Base-by-base conservation (phyloP, 2,888 invertebrate genomes). In the Cetonia aurata region DNA sequence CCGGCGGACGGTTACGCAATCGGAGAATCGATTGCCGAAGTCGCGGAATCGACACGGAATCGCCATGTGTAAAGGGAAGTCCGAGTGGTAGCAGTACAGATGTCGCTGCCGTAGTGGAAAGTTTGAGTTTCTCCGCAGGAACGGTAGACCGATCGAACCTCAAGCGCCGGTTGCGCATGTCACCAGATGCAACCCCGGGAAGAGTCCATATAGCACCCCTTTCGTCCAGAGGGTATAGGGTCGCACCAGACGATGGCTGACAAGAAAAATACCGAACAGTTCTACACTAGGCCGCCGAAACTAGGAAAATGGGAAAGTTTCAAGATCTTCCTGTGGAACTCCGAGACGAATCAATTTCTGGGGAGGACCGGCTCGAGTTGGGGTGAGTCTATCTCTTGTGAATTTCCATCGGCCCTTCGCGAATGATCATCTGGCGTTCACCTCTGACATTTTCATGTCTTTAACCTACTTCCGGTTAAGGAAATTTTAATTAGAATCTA, bases 301-400 rank as follows among this genome's bases (percentile, higher is more conserved):
- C 89, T 94, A 80, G 92, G 93, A 77, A 91, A 90, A 89, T 95
- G 95, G 94, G 93, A 95, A 86, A 89, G 91, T 80, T 92, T 95
- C 87, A 90, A 89, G 85, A 87, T 89, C 82, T 97, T 96, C 88
- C 85, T 97, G 77, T 97, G 93, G 93, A 95, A 98, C 88, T 90
- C 94, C 79, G 96, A 96, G 86, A 96, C 96, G 74, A 92, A 92
- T 82, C 95, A 96, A 87, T 92, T 96, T 85, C 88, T 97, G 79
- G 97, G 97, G 79, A 90, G 97, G 80, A 96, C 96, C 74, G 96
- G 94, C 79, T 88, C 92, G 82, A 96, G 96, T 87, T 98, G 98
- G 98, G 95, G 96, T 96, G 84, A 95, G 96, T 93, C 66, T 73
- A 48, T 52, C 41, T 44, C 41, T 17, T 56, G 0, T 3, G 37